phyloP scores from a whole-genome alignment of 2,888 invertebrate species.

The Lepetodrilus schrolli region DNA sequence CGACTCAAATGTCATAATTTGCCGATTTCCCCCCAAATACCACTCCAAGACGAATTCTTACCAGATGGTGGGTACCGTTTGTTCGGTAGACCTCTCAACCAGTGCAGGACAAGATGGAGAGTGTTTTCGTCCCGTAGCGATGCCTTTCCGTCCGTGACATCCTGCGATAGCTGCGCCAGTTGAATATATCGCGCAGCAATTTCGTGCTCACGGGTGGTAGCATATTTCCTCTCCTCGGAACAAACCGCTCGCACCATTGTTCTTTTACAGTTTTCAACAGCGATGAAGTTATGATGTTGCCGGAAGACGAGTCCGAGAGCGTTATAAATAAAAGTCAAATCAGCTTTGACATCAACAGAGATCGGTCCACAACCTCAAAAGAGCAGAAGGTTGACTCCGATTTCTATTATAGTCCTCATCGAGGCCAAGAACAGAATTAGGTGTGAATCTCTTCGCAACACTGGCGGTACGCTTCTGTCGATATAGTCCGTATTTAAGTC shows the following conservation, averaged over 20 bases:
- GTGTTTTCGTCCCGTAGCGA: constrained; percentile 9
- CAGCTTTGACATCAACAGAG: neutral
- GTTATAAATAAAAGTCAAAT: neutral
- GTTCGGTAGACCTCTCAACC: constrained; percentile 1
- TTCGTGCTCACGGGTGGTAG: constrained; percentile 4
- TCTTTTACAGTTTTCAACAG: neutral
- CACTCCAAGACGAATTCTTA: too few species aligned
- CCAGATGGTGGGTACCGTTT: constrained; percentile 5
- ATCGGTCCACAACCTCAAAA: neutral
- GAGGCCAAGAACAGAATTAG: neutral
- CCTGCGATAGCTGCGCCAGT: neutral
- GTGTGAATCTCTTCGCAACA: neutral
- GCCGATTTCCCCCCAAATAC: too few species aligned
- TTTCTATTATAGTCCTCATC: neutral
- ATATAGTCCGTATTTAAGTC: too few species aligned
- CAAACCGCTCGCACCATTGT: constrained; percentile 20
- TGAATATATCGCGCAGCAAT: constrained; percentile 6
- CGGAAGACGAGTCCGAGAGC: neutral
- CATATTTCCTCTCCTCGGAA: constrained; percentile 8
- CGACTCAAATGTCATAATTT: too few species aligned
- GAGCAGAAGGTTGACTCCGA: neutral
- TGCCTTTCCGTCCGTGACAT: neutral
- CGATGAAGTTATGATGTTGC: neutral
- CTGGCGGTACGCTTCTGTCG: too few species aligned
- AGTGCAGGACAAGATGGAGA: neutral